These are phyloP conservation scores for Lasioglossum leucozonium DNA, from an alignment of 2,888 invertebrate genomes.

Conservation along the genomic window DNA sequence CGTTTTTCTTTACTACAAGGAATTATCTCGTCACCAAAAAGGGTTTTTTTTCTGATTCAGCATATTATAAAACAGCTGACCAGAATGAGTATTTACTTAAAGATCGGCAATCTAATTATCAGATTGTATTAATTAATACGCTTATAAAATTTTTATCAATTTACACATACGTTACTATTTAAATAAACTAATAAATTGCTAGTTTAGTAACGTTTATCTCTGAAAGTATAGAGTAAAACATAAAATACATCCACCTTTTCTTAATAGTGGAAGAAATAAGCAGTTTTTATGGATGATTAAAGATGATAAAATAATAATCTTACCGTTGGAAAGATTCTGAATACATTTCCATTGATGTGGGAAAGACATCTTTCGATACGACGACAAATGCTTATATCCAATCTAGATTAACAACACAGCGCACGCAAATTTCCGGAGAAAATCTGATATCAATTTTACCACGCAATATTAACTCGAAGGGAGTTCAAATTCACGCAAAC, in stretches of 20 bases:
- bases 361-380: neutral
- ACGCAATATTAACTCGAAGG: neutral
- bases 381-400: neutral
- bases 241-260: neutral
- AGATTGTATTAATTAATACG: neutral
- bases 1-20: neutral
- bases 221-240: neutral
- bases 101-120: neutral
- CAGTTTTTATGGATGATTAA: neutral
- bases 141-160: neutral
- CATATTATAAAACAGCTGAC: neutral
- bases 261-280: neutral
- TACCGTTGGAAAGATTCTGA: neutral
- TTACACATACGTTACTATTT: neutral
- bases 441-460: conserved; percentile 5
- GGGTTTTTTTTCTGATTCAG: neutral
- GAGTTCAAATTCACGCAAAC: neutral
- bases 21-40: neutral
- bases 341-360: neutral
- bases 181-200: neutral
- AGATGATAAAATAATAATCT: neutral
- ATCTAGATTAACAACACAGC: conserved; percentile 21
- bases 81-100: neutral
- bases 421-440: conserved; percentile 21
- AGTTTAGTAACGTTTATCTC: neutral